Base-by-base conservation (phyloP, 1,140 invertebrate genomes). In the Lasioglossum albipes region DNA sequence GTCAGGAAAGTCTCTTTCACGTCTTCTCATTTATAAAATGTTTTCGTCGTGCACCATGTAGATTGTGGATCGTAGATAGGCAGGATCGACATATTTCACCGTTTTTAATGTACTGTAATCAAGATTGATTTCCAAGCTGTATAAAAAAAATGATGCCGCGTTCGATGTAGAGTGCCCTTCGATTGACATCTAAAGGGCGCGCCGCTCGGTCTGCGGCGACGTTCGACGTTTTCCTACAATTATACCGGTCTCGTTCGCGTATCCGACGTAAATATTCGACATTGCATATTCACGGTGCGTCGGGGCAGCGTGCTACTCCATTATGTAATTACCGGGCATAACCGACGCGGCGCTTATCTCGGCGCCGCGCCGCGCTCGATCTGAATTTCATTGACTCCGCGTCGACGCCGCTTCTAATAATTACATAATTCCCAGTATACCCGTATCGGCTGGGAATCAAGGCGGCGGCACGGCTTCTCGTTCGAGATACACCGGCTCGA, bases 271-370 rank as follows among this genome's bases (percentile, higher is more conserved):
- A 61, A 61, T 61, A 61, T 27, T 61, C 59, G 59, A 61, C 59
- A 27, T 61, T 27, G 59, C 22, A 27, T 61, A 61, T 61, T 27
- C 59, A 61, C 22, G 59, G n/a, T 61, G 22, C 59, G 59, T 27
- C 59, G 22, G 12, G 59, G n/a, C 42, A 22, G 31, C 42, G 20
- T 41, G 27, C 57, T 59, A 59, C 57, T 62, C 57, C 45, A 75
- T 81, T 82, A 78, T 57, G 22, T 71, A 71, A 81, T 66, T 70
- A 72, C 52, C 36, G 52, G 54, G 45, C 70, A 36, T 13, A 49
- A 65, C 70, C 49, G 20, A 49, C 45, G n/a, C 52, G 75, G 65
- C 16, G 61, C n/a, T 78, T 78, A 61, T 72, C 45, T 64, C n/a
- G 45, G 22, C 31, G 20, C 22, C 27, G 22, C 31, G 20, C 22